Evolutionary conservation across 1,140 invertebrate species (phyloP).

Genomic region (Elymnias hypermnestra): DNA sequence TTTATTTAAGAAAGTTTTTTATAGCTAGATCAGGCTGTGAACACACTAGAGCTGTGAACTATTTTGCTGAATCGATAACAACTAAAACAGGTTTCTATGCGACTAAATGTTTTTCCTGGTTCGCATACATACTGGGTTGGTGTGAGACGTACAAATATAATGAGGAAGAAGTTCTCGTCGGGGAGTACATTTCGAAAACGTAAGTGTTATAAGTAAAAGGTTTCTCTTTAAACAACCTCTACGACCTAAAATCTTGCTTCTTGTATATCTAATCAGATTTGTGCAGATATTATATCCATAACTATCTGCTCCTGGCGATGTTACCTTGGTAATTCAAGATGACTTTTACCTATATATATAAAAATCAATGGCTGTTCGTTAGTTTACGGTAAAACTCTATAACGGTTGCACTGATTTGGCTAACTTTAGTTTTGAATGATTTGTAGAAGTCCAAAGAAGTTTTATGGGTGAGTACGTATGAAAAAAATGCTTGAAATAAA

Average conservation of each 20-base stretch:
- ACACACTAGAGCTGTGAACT: constrained; percentile 81
- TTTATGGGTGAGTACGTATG: no score
- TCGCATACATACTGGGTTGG: constrained; percentile 79
- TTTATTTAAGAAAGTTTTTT: constrained; percentile 12
- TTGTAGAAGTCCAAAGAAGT: no score
- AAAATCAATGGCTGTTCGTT: no score
- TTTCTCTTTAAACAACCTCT: not conserved
- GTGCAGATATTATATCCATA: no score
- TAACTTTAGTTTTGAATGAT: no score
- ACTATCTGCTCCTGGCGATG: not conserved
- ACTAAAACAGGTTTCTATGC: constrained; percentile 83
- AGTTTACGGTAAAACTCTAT: no score
- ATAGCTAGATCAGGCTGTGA: constrained; percentile 76
- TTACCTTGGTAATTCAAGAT: no score
- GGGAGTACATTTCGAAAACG: constrained; percentile 80
- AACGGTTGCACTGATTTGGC: no score
- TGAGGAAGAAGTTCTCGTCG: constrained; percentile 80
- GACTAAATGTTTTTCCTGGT: constrained; percentile 80
- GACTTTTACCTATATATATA: no score
- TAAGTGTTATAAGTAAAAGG: constrained; percentile 48
- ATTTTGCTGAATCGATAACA: constrained; percentile 86
- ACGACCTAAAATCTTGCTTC: no score
- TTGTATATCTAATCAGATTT: no score
- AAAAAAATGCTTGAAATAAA: no score
- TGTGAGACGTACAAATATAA: constrained; percentile 62